Evolutionary conservation across 2,797 vertebrate genomes (phyloP), one percentile per base, ranked within the genome.

Genomic region (Acanthurus leucopareius): DNA sequence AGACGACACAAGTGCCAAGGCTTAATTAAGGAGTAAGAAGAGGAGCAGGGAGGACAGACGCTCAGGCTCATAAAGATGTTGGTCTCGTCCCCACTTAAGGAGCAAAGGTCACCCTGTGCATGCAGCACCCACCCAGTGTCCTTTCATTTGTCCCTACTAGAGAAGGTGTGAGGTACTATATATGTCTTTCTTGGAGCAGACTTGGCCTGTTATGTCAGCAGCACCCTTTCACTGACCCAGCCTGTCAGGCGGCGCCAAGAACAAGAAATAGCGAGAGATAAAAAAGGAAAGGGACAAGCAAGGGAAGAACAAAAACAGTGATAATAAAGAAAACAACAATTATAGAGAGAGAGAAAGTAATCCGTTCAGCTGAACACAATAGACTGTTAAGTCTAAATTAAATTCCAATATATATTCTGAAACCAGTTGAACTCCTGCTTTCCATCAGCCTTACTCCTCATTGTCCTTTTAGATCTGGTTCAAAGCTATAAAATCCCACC

Each of bases 1-100:
- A 85, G 73, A 80, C 72, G 51, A 67, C 53, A 32, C 52, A 32
- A 40, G 78, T 91, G 88, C 93, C 93, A 94, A 90, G 64, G 76
- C 83, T 85, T 85, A 92, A 92, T 92, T 88, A 92, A 88, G 78
- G 74, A 91, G 82, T 89, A 83, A 69, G 70, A 87, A 85, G 77
- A 86, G 72, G 53, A 87, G 82, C 14, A 19, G 74, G 84, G 90
- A 89, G 84, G 77, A 75, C 83, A 90, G 79, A 87, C 71, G 66
- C 82, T 82, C 73, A 10, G 63, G 54, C 80, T 77, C 79, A 79
- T 67, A 92, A 86, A 78, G 82, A 85, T 92, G 65, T 81, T 84
- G 83, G 73, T 82, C 82, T 90, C 84, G 83, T 57, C 83, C 81
- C 83, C 61, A 38, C 32, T 58, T 47, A 75, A 17, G 73, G 77